phyloP scores from a whole-genome alignment of 1,140 invertebrate genomes.

The Ceratosolen solmsi region DNA sequence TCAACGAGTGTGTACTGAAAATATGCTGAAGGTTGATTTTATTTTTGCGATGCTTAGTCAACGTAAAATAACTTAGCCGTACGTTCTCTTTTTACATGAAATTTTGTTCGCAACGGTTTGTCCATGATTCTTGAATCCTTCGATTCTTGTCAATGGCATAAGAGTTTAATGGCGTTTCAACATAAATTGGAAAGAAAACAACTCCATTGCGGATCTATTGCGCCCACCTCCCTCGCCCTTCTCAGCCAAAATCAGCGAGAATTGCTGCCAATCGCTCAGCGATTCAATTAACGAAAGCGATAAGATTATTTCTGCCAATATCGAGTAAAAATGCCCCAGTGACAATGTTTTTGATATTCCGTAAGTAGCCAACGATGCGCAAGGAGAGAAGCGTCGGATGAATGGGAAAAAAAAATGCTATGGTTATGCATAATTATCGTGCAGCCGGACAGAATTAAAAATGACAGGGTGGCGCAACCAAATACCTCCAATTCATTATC shows the following conservation, averaged over 20 bases:
- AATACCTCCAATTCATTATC: constrained; percentile 38
- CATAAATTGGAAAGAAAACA: background rate
- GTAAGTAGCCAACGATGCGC: background rate
- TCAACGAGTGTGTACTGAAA: background rate
- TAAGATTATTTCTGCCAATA: background rate
- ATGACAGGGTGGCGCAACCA: too few relatives aligned
- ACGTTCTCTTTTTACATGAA: background rate
- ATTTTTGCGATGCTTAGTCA: too few relatives aligned
- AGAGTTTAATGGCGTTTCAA: background rate
- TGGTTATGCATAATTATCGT: constrained; percentile 6
- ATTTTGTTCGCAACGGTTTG: background rate
- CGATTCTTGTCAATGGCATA: background rate
- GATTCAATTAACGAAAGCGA: constrained; percentile 29
- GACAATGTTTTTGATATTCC: background rate
- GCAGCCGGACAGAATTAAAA: background rate
- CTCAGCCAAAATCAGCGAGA: background rate
- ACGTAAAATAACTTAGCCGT: too few relatives aligned
- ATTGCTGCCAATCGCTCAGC: background rate
- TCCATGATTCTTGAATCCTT: too few relatives aligned
- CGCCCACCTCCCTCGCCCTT: background rate
- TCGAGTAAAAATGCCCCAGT: constrained; percentile 6
- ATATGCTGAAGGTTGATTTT: too few relatives aligned
- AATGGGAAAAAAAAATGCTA: background rate
- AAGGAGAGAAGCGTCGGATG: background rate
- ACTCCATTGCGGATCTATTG: background rate